Evolutionary conservation across 2,888 invertebrate genomes (phyloP), one percentile per base, ranked within the genome.

Genomic region (Neoaliturus tenellus): DNA sequence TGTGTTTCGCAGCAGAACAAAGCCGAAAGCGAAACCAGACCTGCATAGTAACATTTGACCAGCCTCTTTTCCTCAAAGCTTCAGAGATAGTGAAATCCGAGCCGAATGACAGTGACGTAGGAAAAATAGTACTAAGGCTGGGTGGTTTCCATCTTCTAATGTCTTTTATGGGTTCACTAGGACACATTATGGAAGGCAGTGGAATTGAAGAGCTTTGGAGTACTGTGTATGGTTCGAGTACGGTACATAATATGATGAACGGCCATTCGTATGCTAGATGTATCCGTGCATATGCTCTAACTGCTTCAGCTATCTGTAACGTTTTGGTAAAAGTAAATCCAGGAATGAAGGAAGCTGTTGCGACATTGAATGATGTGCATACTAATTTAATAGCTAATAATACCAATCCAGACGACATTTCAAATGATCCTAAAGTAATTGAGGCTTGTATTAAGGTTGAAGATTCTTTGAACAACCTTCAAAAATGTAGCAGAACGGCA

Each of bases 101-200:
- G 62, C 62, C 4, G 62, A 62, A 25, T 28, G 20, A 12, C 17
- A 62, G 62, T 25, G 62, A 62, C 6, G 25, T 62, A 2, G 12
- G 35, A 12, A 81, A 62, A 6, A 20, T 88, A 28, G 82, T 86
- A 62, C 86, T 87, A 80, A 28, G 73, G 17, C n/a, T 73, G 14
- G 73, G 73, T 10, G 73, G 35, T 4, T 73, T 73, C n/a, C 73
- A 73, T 73, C 23, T 73, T 8, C 14, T 62, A 20, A 62, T 62
- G 62, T 62, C 48, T 12, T 48, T 48, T n/a, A 48, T 48, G 48
- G 48, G 48, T 81, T 33, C 88, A 55, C 86, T 89, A 67, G 89
- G 90, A 51, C 84, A 86, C 73, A 73, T 73, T 31, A 90, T 90
- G 89, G 85, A 85, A 28, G 89, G 89, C 84, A 90, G 90, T 84